Evolutionary conservation across 2,888 invertebrate genomes (phyloP), one percentile per base, ranked within the genome.

Genomic region (Hypsopygia costalis): DNA sequence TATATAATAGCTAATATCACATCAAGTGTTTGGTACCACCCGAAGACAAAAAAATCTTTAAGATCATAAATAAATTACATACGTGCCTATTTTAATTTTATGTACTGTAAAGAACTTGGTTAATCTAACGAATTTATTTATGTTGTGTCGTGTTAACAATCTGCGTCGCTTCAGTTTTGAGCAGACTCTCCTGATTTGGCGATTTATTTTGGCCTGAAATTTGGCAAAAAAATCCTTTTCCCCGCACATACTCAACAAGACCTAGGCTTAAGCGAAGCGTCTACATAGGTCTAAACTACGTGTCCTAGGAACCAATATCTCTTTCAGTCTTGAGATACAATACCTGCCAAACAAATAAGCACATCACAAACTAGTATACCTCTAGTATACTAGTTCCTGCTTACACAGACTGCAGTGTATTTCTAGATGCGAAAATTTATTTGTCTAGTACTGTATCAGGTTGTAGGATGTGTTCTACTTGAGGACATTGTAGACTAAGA

Each of bases 231-330:
- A 49, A 50, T 60, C 67, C 43, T 60, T 53, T 58, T 51, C 51
- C 39, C 34, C 27, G 12, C 33, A 39, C 41, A 25, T 25, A 29
- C 63, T 56, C 67, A 67, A 80, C 79, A 82, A 85, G 81, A 85
- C 83, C 70, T 69, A 69, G 80, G 77, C 75, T 74, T 70, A 82
- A 85, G 86, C 86, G 73, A 86, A 86, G 85, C 85, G 69, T 64
- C 82, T 83, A 85, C 63, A 58, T 25, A 69, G 81, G 69, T 78
- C 80, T 83, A 81, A 63, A 70, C 83, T 85, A 85, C 81, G 83
- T 79, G 83, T 65, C 82, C 81, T 81, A 78, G 51, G 71, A 51
- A 52, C 55, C 52, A 68, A 70, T 69, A 68, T 72, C 70, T 66
- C 78, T 75, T 75, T 72, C 70, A 65, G 67, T 40, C 27, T 6